phyloP scores from a whole-genome alignment of 2,797 vertebrate species.

The Sciurus carolinensis region DNA sequence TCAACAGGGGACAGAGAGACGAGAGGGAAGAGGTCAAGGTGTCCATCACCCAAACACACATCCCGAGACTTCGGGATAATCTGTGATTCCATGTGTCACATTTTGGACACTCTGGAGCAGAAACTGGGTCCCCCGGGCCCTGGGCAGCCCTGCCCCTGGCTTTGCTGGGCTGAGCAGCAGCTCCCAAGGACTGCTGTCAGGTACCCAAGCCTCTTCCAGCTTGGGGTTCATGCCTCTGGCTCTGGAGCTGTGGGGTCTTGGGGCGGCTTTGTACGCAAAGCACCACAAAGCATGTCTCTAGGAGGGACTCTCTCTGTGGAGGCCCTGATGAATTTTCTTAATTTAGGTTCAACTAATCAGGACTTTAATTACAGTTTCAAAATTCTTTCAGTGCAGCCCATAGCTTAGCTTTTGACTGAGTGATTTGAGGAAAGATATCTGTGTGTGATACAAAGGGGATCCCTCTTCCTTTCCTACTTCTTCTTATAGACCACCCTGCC shows the following conservation, averaged over 20 bases:
- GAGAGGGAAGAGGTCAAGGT: not conserved
- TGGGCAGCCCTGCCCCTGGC: no score
- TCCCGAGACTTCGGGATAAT: not conserved
- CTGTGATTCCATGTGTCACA: not conserved
- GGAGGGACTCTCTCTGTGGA: not conserved
- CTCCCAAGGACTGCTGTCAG: not conserved
- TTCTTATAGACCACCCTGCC: not conserved
- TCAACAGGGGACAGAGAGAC: not conserved
- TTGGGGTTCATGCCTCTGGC: not conserved
- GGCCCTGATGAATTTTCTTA: not conserved
- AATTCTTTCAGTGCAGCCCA: not conserved
- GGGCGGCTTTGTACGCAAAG: not conserved
- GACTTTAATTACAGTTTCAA: not conserved
- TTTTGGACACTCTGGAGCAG: not conserved
- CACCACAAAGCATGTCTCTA: no score
- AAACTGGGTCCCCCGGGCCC: not conserved
- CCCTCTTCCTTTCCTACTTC: not conserved
- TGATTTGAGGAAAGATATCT: not conserved
- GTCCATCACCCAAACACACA: not conserved
- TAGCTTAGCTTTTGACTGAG: not conserved
- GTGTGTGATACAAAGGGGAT: rapidly evolving
- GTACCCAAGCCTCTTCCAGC: not conserved
- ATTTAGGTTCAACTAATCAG: not conserved
- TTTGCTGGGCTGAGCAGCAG: not conserved
- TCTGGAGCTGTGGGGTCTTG: not conserved